Evolutionary conservation across 2,888 invertebrate genomes (phyloP).

Genomic region (Pilophorus perplexus): DNA sequence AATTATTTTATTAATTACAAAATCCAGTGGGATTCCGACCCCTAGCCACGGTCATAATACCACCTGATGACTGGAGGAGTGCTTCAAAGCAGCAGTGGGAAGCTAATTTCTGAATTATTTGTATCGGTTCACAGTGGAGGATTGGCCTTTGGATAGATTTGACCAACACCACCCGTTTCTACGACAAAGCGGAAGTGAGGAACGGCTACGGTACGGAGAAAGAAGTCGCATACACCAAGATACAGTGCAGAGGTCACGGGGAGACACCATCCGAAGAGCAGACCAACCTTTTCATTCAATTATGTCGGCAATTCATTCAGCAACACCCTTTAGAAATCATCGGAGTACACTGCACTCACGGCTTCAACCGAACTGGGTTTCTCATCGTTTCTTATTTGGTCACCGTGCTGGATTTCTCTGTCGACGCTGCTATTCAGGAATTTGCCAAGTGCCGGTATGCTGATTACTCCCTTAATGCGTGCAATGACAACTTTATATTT

Average conservation of each 20-base stretch:
- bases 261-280: conserved; percentile 87
- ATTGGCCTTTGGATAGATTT: conserved; percentile 95
- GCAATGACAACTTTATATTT: too few relatives aligned
- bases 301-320: conserved; percentile 74
- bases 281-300: conserved; percentile 74
- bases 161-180: conserved; percentile 92
- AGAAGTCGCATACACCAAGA: conserved; percentile 80
- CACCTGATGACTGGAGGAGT: too few relatives aligned
- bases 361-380: conserved; percentile 97
- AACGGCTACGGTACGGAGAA: conserved; percentile 57
- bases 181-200: conserved; percentile 71
- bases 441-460: conserved; percentile 67
- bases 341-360: conserved; percentile 94
- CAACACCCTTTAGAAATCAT: conserved; percentile 75
- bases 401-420: conserved; percentile 74
- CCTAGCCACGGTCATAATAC: too few relatives aligned
- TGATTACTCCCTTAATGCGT: too few relatives aligned
- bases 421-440: conserved; percentile 76
- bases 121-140: conserved; percentile 62
- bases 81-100: too few relatives aligned
- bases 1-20: too few relatives aligned
- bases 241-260: conserved; percentile 87
- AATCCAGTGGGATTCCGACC: too few relatives aligned
- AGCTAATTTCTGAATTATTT: too few relatives aligned
- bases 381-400: conserved; percentile 88